Evolutionary conservation across 2,888 invertebrate genomes (phyloP).

Genomic region (Clanis bilineata): DNA sequence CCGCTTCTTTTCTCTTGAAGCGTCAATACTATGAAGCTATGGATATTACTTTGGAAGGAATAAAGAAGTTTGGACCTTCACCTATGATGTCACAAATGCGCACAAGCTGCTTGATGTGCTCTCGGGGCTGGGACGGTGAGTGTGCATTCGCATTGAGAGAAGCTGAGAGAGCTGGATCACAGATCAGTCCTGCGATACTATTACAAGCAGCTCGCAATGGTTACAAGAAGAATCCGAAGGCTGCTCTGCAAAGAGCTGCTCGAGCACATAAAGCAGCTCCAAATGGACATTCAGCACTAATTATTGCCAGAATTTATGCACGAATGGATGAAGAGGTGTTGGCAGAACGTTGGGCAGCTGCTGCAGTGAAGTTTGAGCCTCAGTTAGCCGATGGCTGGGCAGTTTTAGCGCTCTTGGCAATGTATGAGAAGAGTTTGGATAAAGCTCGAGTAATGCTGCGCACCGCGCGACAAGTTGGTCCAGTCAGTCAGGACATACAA

Average conservation of each 20-base stretch:
- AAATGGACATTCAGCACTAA: conserved; percentile 59
- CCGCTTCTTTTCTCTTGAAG: conserved; percentile 55
- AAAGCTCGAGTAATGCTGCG: conserved; percentile 62
- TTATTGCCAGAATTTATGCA: conserved; percentile 58
- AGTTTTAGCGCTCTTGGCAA: conserved; percentile 59
- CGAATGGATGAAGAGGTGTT: conserved; percentile 48
- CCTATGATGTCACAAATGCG: conserved; percentile 62
- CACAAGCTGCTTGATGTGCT: conserved; percentile 49
- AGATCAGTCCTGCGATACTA: conserved; percentile 50
- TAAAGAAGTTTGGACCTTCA: conserved; percentile 58
- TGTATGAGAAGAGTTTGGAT: conserved; percentile 52
- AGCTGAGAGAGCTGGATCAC: conserved; percentile 58
- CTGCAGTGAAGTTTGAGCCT: conserved; percentile 65
- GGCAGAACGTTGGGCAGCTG: conserved; percentile 67
- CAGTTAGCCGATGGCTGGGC: conserved; percentile 71
- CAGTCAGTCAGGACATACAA: conserved; percentile 55
- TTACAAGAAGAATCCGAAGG: conserved; percentile 43
- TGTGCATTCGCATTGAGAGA: conserved; percentile 54
- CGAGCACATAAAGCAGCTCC: conserved; percentile 63
- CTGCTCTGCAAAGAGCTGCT: conserved; percentile 66
- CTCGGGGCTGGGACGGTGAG: conserved; percentile 57
- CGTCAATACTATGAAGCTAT: conserved; percentile 49
- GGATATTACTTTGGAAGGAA: conserved; percentile 43
- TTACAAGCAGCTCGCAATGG: conserved; percentile 55
- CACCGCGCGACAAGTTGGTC: conserved; percentile 64